phyloP scores from a whole-genome alignment of 2,113 vertebrate species.

The Scopus umbretta region DNA sequence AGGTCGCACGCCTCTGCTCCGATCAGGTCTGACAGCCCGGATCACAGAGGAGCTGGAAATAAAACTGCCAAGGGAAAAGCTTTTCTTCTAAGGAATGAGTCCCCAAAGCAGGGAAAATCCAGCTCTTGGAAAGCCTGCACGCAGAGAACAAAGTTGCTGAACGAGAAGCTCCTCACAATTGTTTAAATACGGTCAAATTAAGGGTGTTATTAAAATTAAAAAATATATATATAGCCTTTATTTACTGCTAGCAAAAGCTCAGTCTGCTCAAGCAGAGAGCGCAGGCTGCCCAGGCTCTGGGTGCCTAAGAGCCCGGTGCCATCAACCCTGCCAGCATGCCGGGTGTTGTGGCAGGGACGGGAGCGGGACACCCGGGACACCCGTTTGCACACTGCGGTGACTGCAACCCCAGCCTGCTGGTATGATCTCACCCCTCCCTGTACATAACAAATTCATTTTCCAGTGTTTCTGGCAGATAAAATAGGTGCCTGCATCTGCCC shows the following conservation, averaged over 20 bases:
- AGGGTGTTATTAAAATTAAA: background rate
- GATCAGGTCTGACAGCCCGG: background rate
- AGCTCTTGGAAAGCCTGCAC: background rate
- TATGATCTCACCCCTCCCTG: background rate
- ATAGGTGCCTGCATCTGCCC: constrained; percentile 4
- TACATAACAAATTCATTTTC: background rate
- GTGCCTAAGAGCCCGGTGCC: background rate
- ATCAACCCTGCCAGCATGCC: fast-evolving
- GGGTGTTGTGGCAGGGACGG: fast-evolving
- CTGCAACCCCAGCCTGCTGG: background rate
- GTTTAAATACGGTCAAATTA: background rate
- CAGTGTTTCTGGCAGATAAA: background rate
- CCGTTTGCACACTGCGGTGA: fast-evolving
- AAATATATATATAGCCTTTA: background rate
- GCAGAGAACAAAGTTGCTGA: background rate
- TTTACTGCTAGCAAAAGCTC: background rate
- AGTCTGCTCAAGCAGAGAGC: background rate
- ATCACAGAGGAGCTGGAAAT: background rate
- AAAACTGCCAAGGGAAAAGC: background rate
- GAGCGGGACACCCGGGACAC: background rate
- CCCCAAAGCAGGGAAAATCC: background rate
- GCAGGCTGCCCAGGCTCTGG: background rate
- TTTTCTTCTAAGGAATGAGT: background rate
- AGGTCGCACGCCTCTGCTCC: background rate
- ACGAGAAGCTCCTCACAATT: background rate